Percentiles rank a stretch among this genome's conserved stretches.
phyloP scores from a whole-genome alignment of 2,797 vertebrate species.

The Saxicola maurus region DNA sequence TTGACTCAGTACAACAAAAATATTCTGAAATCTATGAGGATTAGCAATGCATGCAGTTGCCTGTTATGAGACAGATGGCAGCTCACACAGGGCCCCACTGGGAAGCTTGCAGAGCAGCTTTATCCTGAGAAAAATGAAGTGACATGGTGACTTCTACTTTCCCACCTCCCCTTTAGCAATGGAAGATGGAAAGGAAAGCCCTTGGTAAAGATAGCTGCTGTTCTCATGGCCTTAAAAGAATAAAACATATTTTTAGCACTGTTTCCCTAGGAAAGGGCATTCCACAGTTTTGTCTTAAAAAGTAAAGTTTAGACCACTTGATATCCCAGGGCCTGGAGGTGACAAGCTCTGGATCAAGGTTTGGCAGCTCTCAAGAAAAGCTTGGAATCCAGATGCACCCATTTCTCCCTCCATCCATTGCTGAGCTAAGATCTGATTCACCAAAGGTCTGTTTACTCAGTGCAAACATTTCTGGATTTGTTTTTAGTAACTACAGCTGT shows the following conservation, averaged over 20 bases:
- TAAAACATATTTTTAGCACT: not conserved
- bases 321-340: not conserved
- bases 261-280: not conserved
- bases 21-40: slow-evolving; percentile 34
- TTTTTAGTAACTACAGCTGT: not conserved
- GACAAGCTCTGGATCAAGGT: not conserved
- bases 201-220: not conserved
- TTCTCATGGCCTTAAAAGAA: not conserved
- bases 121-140: slow-evolving; percentile 7
- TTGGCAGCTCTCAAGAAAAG: not conserved
- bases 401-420: not conserved
- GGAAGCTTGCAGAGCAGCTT: not conserved
- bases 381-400: not conserved
- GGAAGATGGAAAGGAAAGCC: not conserved
- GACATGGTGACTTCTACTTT: not conserved
- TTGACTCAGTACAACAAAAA: slow-evolving; percentile 37
- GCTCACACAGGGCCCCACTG: not conserved
- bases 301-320: not conserved
- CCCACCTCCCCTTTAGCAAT: not conserved
- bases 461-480: not conserved
- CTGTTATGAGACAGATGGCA: slow-evolving; percentile 5
- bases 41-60: slow-evolving; percentile 6
- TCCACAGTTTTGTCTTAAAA: not conserved
- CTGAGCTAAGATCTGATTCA: not conserved
- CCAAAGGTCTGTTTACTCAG: not conserved